phyloP scores from a whole-genome alignment of 2,888 invertebrate species.

The Melinaea marsaeus region DNA sequence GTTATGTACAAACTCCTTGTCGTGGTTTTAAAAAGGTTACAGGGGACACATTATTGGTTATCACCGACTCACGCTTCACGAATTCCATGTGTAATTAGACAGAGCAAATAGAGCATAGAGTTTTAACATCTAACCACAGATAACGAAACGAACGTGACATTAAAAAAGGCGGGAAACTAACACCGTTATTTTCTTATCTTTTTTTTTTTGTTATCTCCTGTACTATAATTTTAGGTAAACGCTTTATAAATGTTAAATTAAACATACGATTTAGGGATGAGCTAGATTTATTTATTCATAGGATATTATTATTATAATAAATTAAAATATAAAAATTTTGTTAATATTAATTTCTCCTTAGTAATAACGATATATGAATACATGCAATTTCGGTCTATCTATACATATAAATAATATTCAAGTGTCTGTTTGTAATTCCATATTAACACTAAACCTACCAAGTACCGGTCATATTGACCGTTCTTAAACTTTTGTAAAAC shows the following conservation, averaged over 20 bases:
- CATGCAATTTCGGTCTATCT: no score
- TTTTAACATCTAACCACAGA: constrained; percentile 46
- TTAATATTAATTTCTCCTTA: no score
- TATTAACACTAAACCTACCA: no score
- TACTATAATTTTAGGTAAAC: constrained; percentile 51
- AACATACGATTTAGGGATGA: not conserved
- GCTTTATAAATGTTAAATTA: constrained; percentile 16
- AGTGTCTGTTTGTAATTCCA: no score
- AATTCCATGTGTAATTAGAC: constrained; percentile 51
- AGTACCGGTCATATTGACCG: no score
- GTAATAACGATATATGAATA: no score
- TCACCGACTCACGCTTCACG: constrained; percentile 44
- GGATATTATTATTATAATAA: no score
- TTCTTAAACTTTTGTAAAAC: no score
- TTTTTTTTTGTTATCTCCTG: constrained; percentile 48
- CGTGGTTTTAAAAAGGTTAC: constrained; percentile 26
- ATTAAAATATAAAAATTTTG: no score
- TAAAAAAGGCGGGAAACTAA: constrained; percentile 45
- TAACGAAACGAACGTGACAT: constrained; percentile 40
- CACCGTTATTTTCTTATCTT: constrained; percentile 66
- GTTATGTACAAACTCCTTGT: constrained; percentile 14
- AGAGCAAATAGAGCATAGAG: constrained; percentile 56
- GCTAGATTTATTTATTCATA: no score
- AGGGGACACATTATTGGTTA: constrained; percentile 26
- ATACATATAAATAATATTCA: no score